These are phyloP conservation scores for Drosophila barbarae DNA, from an alignment of 2,888 invertebrate species.

Conservation along the genomic window DNA sequence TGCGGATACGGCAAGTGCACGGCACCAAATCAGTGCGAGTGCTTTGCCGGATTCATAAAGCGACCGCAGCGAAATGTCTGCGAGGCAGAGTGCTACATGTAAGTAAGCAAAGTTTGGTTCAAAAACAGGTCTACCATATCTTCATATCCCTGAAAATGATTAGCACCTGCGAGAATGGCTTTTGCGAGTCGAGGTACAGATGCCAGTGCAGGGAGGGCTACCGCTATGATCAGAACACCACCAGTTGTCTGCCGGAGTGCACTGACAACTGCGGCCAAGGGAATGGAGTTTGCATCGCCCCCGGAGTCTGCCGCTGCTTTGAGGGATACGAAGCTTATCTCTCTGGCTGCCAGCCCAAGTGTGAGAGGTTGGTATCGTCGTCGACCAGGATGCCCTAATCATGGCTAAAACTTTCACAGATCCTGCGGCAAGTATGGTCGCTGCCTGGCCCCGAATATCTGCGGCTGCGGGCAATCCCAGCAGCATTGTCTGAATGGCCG, in stretches of 20 bases:
- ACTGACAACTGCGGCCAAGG: slow-evolving; percentile 76
- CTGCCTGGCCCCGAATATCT: slow-evolving; percentile 75
- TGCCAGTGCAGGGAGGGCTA: slow-evolving; percentile 79
- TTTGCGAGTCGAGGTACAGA: slow-evolving; percentile 79
- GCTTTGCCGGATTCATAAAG: slow-evolving; percentile 79
- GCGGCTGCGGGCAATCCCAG: slow-evolving; percentile 74
- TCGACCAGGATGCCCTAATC: not conserved
- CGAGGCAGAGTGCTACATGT: slow-evolving; percentile 77
- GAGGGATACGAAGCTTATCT: slow-evolving; percentile 80
- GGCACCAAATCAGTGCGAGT: slow-evolving; percentile 76
- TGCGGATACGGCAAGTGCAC: slow-evolving; percentile 77
- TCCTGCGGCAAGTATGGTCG: slow-evolving; percentile 75
- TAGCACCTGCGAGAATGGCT: slow-evolving; percentile 80
- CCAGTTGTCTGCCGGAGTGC: slow-evolving; percentile 75
- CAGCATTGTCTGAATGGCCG: slow-evolving; percentile 66
- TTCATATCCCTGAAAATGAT: not conserved
- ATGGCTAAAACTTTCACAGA: slow-evolving; percentile 40
- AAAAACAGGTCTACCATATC: no score
- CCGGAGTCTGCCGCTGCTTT: slow-evolving; percentile 83
- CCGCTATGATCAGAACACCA: slow-evolving; percentile 65
- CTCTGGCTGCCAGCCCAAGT: slow-evolving; percentile 76
- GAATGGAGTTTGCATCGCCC: slow-evolving; percentile 83
- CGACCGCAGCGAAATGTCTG: slow-evolving; percentile 72
- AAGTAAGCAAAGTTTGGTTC: slow-evolving; percentile 35
- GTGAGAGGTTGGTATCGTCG: slow-evolving; percentile 52